These are phyloP conservation scores for Bursaphelenchus okinawaensis DNA, from an alignment of 2,888 invertebrate species.

Conservation along the genomic window DNA sequence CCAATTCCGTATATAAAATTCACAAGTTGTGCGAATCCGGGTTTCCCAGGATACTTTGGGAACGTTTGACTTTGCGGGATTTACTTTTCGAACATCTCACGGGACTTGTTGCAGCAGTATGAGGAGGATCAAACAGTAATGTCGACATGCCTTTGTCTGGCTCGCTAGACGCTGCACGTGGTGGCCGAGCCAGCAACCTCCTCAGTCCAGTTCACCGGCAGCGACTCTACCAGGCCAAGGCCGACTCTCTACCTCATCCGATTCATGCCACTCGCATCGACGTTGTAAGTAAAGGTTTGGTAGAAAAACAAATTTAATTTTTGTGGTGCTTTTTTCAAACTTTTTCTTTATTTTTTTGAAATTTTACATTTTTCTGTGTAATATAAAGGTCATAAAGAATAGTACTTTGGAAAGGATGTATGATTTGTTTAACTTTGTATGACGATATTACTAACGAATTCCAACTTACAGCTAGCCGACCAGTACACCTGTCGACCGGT, in stretches of 20 bases:
- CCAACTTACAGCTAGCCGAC: slow-evolving; percentile 23
- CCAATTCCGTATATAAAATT: neutral
- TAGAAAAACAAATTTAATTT: no score
- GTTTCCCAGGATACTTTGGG: neutral
- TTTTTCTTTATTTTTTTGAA: no score
- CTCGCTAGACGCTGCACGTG: neutral
- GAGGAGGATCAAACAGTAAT: neutral
- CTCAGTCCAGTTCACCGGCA: neutral
- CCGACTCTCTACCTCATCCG: neutral
- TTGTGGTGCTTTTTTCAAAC: no score
- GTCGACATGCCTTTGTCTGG: neutral
- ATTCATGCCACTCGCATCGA: neutral
- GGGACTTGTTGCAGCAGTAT: neutral
- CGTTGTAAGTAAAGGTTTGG: neutral
- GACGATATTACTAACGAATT: neutral
- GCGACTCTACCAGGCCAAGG: neutral
- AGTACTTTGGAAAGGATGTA: no score
- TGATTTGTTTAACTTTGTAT: neutral
- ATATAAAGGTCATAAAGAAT: no score
- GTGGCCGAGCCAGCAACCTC: neutral
- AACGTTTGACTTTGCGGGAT: neutral
- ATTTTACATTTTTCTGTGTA: no score
- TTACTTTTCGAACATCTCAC: neutral
- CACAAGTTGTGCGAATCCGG: neutral
- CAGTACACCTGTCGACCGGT: slow-evolving; percentile 22